phyloP scores from a whole-genome alignment of 1,140 invertebrate genomes.

The Fopius arisanus region DNA sequence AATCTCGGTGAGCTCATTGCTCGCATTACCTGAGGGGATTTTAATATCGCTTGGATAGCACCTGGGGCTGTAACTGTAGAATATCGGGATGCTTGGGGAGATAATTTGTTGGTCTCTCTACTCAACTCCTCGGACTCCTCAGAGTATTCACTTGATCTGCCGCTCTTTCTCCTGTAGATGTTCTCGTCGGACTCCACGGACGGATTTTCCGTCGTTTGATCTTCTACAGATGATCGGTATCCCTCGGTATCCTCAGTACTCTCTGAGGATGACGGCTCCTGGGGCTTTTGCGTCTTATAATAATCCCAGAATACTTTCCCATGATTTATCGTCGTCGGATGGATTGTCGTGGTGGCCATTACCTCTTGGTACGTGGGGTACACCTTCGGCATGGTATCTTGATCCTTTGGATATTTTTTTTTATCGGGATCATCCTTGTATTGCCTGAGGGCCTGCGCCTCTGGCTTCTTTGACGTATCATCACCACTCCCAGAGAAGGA shows the following conservation, averaged over 20 bases:
- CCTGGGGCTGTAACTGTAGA: not conserved
- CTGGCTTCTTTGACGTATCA: not conserved
- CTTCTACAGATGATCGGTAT: not conserved
- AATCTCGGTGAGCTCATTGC: not conserved
- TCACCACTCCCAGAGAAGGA: not conserved
- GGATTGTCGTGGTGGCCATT: not conserved
- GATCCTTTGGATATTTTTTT: too few relatives aligned
- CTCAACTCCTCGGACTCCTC: not conserved
- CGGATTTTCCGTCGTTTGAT: not conserved
- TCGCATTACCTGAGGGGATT: not conserved
- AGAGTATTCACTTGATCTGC: not conserved
- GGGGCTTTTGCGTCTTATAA: slow-evolving; percentile 40
- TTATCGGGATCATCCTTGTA: too few relatives aligned
- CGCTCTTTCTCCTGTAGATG: not conserved
- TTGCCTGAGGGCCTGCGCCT: too few relatives aligned
- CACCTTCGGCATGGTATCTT: not conserved
- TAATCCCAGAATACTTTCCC: slow-evolving; percentile 48
- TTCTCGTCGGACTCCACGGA: not conserved
- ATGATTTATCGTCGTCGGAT: slow-evolving; percentile 34
- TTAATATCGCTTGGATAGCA: not conserved
- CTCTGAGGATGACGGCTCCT: not conserved
- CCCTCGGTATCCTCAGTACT: not conserved
- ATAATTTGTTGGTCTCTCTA: not conserved
- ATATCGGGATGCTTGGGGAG: not conserved
- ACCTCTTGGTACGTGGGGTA: slow-evolving; percentile 3